Percentiles rank a stretch among this genome's conserved stretches.
Evolutionary conservation across 2,888 invertebrate genomes (phyloP).

Genomic region (Volucella inanis): DNA sequence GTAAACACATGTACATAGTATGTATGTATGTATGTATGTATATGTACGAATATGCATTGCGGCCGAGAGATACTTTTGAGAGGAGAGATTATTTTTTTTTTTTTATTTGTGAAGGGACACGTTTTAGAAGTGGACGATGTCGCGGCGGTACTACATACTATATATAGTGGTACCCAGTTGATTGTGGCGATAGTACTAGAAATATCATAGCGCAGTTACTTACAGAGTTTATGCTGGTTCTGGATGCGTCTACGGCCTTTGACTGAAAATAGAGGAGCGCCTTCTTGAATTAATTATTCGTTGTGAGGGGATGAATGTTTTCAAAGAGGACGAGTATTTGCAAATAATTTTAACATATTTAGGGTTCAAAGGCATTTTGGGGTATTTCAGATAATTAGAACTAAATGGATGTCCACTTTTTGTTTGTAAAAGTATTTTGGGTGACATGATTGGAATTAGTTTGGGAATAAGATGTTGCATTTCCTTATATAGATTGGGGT

Average conservation of each 20-base stretch:
- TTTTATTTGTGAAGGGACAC: conserved; percentile 2
- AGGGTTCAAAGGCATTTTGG: conserved; percentile 53
- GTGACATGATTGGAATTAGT: conserved; percentile 31
- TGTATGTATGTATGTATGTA: too few species aligned
- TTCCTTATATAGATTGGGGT: background rate
- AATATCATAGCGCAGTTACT: conserved; percentile 59
- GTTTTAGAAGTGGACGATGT: background rate
- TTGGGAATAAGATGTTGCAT: conserved; percentile 43
- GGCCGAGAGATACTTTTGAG: conserved; percentile 20
- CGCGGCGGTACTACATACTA: conserved; percentile 2
- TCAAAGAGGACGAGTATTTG: conserved; percentile 27
- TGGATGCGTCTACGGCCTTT: conserved; percentile 25
- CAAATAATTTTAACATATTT: conserved; percentile 58
- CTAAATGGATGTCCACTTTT: conserved; percentile 68
- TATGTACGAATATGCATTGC: too few species aligned
- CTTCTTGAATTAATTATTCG: conserved; percentile 62
- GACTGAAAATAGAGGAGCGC: conserved; percentile 31
- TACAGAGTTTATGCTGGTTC: conserved; percentile 45
- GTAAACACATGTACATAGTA: background rate
- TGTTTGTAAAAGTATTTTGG: conserved; percentile 16
- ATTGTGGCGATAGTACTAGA: conserved; percentile 56
- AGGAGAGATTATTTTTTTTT: conserved; percentile 44
- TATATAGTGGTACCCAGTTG: conserved; percentile 7
- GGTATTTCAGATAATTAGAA: conserved; percentile 63
- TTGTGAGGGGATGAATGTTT: background rate